These are phyloP conservation scores for Meandrusa payeni DNA, from an alignment of 2,888 invertebrate genomes.

Conservation along the genomic window DNA sequence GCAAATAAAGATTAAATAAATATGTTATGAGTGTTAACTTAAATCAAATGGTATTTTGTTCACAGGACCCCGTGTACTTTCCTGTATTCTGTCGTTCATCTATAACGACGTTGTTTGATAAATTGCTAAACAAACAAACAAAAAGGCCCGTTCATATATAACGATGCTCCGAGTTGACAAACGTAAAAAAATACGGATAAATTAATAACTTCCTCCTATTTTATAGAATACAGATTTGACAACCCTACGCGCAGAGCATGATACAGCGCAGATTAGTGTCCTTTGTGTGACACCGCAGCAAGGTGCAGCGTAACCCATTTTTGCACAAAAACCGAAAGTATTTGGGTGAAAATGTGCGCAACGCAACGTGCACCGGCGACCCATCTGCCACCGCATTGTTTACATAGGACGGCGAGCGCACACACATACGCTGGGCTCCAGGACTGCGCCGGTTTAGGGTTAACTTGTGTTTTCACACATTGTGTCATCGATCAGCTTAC, in stretches of 20 bases:
- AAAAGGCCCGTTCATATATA: too few species aligned
- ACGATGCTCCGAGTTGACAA: too few species aligned
- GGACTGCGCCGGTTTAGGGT: conserved; percentile 29
- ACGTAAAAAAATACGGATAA: too few species aligned
- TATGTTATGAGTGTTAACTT: too few species aligned
- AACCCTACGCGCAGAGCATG: conserved; percentile 36
- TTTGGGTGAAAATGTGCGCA: conserved; percentile 42
- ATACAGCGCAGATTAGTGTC: conserved; percentile 54
- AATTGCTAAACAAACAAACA: too few species aligned
- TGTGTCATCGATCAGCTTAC: conserved; percentile 8
- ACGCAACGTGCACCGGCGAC: conserved; percentile 66
- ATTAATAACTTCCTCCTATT: too few species aligned
- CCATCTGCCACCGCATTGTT: conserved; percentile 69
- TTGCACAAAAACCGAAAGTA: conserved; percentile 57
- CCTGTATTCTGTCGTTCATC: too few species aligned
- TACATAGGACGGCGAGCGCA: conserved; percentile 64
- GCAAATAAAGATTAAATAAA: too few species aligned
- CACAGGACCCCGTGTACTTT: too few species aligned
- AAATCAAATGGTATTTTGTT: too few species aligned
- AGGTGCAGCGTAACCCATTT: conserved; percentile 75
- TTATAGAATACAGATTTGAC: conserved; percentile 7
- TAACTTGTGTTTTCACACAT: conserved; percentile 18
- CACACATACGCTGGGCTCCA: conserved; percentile 48
- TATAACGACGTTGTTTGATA: too few species aligned
- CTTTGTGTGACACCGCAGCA: conserved; percentile 63